Base-by-base conservation (phyloP, 1,140 invertebrate species). In the Magallana angulata region DNA sequence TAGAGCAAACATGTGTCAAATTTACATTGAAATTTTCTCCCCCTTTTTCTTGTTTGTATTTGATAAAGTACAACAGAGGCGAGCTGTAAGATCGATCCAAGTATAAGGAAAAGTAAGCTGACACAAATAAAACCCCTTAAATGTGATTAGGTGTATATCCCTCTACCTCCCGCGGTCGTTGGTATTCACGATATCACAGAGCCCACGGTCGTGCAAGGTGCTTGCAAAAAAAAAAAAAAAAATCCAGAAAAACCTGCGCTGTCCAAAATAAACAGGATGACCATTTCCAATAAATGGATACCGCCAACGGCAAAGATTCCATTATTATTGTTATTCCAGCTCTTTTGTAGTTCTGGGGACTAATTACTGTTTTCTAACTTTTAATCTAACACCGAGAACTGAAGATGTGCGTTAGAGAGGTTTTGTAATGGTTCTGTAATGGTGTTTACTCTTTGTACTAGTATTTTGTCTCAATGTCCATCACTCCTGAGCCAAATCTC, bases 41-140 rank as follows among this genome's bases (percentile, higher is more conserved):
- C 36, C 68, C 24, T 30, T 30, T 71, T 71, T 30, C 60, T 71
- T 71, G 68, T 71, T 71, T 71, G 68, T 71, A 24, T 71, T 71
- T 71, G 68, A 71, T 71, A 71, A 71, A 71, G 68, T 30, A 71
- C 68, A 71, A 71, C 68, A 71, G 18, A 71, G 18, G 68, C 12
- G 18, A 71, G 18, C 18, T 71, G 18, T 71, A 30, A 24, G 68
- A 71, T 71, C 68, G 68, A 71, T 71, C 9, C 7, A 48, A 48
- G 36, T 48, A 48, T 48, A 48, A 71, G 68, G 68, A 71, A 71
- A 24, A 30, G 68, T 24, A 12, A 30, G 68, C 12, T 71, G 68
- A 30, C 36, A 71, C 18, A 71, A 71, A 71, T 71, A 71, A 71
- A 68, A 24, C n/a, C 68, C n/a, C 68, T 11, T 11, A 30, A 71